These are phyloP conservation scores for Falcunculus frontatus DNA, from an alignment of 2,113 vertebrate genomes.

Conservation along the genomic window DNA sequence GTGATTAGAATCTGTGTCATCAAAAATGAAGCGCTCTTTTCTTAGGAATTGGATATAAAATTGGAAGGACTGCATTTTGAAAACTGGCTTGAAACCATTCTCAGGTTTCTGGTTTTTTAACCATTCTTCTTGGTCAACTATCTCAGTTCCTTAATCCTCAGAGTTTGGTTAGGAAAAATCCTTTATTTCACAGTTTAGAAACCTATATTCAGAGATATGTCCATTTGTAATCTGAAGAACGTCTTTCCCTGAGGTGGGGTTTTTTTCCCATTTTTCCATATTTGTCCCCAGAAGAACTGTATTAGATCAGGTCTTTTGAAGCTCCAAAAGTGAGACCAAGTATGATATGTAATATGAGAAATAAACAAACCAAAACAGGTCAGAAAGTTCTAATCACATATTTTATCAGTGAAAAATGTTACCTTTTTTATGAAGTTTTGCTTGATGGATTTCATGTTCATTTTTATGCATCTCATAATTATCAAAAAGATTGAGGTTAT, in stretches of 20 bases:
- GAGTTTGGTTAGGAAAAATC: neutral
- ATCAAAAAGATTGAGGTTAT: neutral
- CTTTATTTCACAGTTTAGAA: neutral
- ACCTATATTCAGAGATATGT: neutral
- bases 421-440: neutral
- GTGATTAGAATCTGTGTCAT: neutral
- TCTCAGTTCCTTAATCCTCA: neutral
- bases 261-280: neutral
- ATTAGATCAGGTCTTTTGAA: neutral
- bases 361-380: neutral
- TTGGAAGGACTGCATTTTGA: neutral
- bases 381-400: neutral
- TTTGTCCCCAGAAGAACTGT: neutral
- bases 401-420: neutral
- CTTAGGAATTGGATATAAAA: neutral
- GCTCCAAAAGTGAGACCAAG: neutral
- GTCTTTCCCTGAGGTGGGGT: neutral
- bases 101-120: neutral
- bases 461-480: neutral
- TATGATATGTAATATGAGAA: neutral
- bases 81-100: neutral
- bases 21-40: neutral
- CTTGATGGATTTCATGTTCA: neutral
- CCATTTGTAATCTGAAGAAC: neutral
- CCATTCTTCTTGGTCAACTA: neutral